Base-by-base conservation (phyloP, 2,888 invertebrate genomes). In the Tethea ocularis region DNA sequence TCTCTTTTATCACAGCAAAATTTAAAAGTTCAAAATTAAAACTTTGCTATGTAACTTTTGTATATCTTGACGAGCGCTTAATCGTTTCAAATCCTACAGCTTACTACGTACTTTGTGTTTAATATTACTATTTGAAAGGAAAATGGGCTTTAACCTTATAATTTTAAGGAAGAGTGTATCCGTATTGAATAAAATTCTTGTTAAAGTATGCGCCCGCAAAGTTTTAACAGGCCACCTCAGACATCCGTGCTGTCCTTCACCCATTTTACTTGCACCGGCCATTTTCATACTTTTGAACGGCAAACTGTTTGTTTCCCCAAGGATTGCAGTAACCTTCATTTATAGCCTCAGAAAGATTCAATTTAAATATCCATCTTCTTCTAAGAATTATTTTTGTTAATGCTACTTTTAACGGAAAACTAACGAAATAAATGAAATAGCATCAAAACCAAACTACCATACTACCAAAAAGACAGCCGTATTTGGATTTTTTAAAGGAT, bases 241-340 rank as follows among this genome's bases (percentile, higher is more conserved):
- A 62, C 66, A 71, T 51, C 57, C 62, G 52, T 52, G 51, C 61
- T 46, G 72, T 67, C 72, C 72, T 72, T 72, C 67, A 72, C 72
- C 72, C 64, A 72, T 66, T 72, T 73, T 61, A 62, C 51, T 61
- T 60, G 23, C 61, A 62, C 63, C 63, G n/a, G n/a, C 38, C 59
- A 62, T 62, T 65, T 29, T 29, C 62, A 61, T 66, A 64, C 61
- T 61, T 64, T 52, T 55, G 36, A 66, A 58, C 53, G 57, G 22
- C 54, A 24, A 41, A 55, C 52, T 62, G 61, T 62, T 63, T 69
- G 57, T 63, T 57, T 36, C 63, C 60, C 36, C 60, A 58, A 41
- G 17, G 53, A 52, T 57, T 36, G 33, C 41, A n/a, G 58, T 63
- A 58, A 52, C 57, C 58, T 29, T 41, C 17, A 29, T 33, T 52